A percentile compares a stretch with the other conserved stretches of the same genome.
Conservation (phyloP, 1,140 invertebrate species). For the Nixonia krombeini region DNA sequence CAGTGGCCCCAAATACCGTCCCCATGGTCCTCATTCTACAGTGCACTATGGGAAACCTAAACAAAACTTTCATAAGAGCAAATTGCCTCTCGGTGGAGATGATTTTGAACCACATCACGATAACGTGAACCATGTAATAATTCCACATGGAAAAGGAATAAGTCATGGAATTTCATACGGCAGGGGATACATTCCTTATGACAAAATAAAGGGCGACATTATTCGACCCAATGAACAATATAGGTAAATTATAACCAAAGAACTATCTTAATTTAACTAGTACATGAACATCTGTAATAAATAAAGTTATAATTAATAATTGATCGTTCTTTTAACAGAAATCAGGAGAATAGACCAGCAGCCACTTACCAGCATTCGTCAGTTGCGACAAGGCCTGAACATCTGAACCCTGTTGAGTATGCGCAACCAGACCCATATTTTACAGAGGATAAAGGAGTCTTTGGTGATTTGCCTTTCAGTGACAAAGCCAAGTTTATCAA, state of each 20-base stretch:
- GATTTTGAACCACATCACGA: constrained; percentile 59
- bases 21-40: constrained; percentile 9
- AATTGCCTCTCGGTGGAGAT: constrained; percentile 50
- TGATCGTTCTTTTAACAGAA: not conserved
- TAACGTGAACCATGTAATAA: constrained; percentile 48
- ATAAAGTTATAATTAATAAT: not conserved
- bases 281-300: too few relatives aligned
- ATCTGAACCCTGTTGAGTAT: constrained; percentile 12
- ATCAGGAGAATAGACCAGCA: constrained; percentile 19
- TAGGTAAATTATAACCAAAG: constrained; percentile 23
- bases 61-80: constrained; percentile 22
- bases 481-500: constrained; percentile 8
- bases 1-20: constrained; percentile 15
- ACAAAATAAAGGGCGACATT: constrained; percentile 45
- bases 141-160: constrained; percentile 59
- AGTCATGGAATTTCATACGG: constrained; percentile 52
- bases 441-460: not conserved
- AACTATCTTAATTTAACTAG: not conserved
- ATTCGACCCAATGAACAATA: constrained; percentile 26
- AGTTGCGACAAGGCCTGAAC: constrained; percentile 10
- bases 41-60: constrained; percentile 23
- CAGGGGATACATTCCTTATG: constrained; percentile 60
- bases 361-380: constrained; percentile 11
- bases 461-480: not conserved
- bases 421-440: not conserved